Base-by-base conservation (phyloP, 2,888 invertebrate species). In the Chloromyia formosa region DNA sequence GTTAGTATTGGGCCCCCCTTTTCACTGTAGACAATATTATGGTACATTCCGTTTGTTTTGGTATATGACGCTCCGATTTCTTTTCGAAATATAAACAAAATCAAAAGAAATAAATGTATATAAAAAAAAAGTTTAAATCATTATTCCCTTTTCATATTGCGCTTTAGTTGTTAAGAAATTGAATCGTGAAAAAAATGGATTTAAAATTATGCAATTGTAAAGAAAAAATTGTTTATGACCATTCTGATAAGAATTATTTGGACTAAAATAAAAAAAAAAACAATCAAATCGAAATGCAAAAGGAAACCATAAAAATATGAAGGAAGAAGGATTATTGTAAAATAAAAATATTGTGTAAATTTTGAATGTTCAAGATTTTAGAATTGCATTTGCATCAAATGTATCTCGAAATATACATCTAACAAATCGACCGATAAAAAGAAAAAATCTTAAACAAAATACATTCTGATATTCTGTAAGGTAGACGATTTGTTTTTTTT, bases 401-500 rank as follows among this genome's bases (percentile, higher is more conserved):
- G 3, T 49, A 49, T 3, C 49, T n/a, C 49, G 16, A 12, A n/a
- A n/a, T 49, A 49, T 49, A n/a, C 49, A n/a, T 1, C 12, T n/a
- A 49, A 49, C 49, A 49, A 75, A 78, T 77, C 77, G 76, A 84
- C 84, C 85, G 85, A 81, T 83, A 84, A 80, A 81, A 81, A 83
- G 85, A 85, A 85, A 85, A 85, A 85, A 85, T 85, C 85, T 85
- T 35, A 82, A 85, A 82, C 85, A 85, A 79, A 79, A 74, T 81
- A 79, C 79, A 79, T 20, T 16, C 12, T 22, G 49, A 16, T 20
- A n/a, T 16, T 16, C 14, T 27, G 40, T 64, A 9, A 49, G 49
- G 23, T 20, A 49, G 1, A 49, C 42, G 42, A 64, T 64, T 64
- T 64, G 42, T 64, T 64, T 42, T 42, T 42, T 64, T 64, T 42